phyloP scores from a whole-genome alignment of 2,797 vertebrate genomes.

The Denticeps clupeoides region DNA sequence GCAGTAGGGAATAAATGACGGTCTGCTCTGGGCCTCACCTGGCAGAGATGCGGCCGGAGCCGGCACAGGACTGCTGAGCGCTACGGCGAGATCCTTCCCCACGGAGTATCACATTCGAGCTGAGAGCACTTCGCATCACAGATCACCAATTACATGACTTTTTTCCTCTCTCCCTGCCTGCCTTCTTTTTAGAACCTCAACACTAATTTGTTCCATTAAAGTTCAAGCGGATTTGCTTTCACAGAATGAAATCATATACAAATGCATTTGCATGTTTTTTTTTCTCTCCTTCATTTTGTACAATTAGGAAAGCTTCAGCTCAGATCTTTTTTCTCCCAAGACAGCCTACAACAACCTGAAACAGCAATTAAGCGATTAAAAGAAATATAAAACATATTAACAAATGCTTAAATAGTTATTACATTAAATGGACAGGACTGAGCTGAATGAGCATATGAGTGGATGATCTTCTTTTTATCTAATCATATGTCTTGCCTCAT shows the following conservation, averaged over 20 bases:
- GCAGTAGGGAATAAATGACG: background rate
- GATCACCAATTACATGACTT: conserved; percentile 27
- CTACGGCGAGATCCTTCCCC: conserved; percentile 18
- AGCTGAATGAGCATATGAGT: no score
- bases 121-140: conserved; percentile 21
- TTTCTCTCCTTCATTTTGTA: conserved; percentile 4
- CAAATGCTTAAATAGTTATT: no score
- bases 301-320: conserved; percentile 3
- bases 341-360: no score
- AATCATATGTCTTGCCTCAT: no score
- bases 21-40: conserved; percentile 1
- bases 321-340: background rate
- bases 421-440: no score
- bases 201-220: conserved; percentile 30
- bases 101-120: conserved; percentile 26
- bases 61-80: conserved; percentile 9
- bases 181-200: conserved; percentile 7
- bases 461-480: no score
- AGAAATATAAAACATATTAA: no score
- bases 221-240: conserved; percentile 27
- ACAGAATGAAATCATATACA: conserved; percentile 17
- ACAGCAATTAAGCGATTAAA: no score
- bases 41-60: conserved; percentile 1
- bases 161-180: background rate
- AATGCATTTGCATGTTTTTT: conserved; percentile 6